Evolutionary conservation across 2,888 invertebrate genomes (phyloP), one percentile per base, ranked within the genome.

Genomic region (Polia nebulosa): DNA sequence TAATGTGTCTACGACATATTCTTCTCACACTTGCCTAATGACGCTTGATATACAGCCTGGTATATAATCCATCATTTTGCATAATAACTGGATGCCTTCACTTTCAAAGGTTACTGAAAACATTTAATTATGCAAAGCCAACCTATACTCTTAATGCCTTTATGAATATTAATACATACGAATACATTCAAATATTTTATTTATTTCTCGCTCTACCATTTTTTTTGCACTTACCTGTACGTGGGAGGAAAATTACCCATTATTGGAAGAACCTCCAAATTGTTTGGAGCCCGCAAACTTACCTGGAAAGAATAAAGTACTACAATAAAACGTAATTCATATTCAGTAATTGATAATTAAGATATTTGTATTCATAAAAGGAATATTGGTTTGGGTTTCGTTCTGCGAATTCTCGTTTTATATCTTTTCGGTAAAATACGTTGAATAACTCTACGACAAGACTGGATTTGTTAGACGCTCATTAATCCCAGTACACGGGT

Each of bases 41-140:
- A 66, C 65, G 60, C 62, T 51, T 62, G 45, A 81, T 71, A 59
- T n/a, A 49, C 67, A 76, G 64, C 76, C 64, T 75, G 70, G 74
- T 68, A 66, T 62, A 56, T 66, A 52, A 77, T 75, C 78, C 73
- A 78, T 75, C 77, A 81, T 81, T 85, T 77, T 80, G 65, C 67
- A 79, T 82, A 82, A 85, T 84, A 78, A 82, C 84, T 77, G 63
- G 64, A 76, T 45, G 69, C 60, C 76, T 83, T 83, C 80, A 82
- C 74, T 82, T 81, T 67, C 65, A 83, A 85, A 84, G 83, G 80
- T 87, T 75, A 83, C 79, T 80, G 79, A 82, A 86, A 85, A 84
- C 80, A 83, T 82, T 84, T 72, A 82, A 86, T 85, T 87, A 88
- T 86, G 85, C 83, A 85, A 85, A 75, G 83, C 75, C 68, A 73